Percentiles rank a stretch among this genome's conserved stretches.
phyloP scores from a whole-genome alignment of 2,113 vertebrate species.

The Bubo blakistoni region DNA sequence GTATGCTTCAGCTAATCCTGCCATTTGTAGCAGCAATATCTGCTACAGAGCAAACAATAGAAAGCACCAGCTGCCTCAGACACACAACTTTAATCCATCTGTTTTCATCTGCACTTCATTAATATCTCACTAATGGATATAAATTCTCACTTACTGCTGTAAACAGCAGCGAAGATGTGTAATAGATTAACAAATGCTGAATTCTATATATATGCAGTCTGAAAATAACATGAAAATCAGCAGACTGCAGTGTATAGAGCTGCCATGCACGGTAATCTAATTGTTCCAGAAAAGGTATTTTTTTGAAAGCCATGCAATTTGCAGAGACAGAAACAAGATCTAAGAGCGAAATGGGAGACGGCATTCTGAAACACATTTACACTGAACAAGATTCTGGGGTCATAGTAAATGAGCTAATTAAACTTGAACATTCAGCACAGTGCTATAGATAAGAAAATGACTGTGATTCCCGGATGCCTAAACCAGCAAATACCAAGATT shows the following conservation, averaged over 20 bases:
- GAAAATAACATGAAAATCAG: not conserved
- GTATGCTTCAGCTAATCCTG: not conserved
- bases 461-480: not conserved
- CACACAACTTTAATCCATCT: not conserved
- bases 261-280: not conserved
- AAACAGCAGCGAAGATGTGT: not conserved
- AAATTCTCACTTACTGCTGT: not conserved
- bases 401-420: not conserved
- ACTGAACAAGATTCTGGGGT: not conserved
- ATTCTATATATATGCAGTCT: not conserved
- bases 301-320: not conserved
- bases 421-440: not conserved
- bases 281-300: not conserved
- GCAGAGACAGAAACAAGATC: not conserved
- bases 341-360: not conserved
- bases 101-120: not conserved
- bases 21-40: not conserved
- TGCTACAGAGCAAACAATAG: not conserved
- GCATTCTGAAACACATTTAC: not conserved
- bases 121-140: not conserved
- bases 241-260: not conserved
- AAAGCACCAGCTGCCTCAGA: not conserved
- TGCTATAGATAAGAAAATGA: not conserved
- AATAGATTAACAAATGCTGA: not conserved
- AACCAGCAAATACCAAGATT: not conserved